These are phyloP conservation scores for Lasioglossum zephyrum DNA, from an alignment of 2,888 invertebrate species.

Conservation along the genomic window DNA sequence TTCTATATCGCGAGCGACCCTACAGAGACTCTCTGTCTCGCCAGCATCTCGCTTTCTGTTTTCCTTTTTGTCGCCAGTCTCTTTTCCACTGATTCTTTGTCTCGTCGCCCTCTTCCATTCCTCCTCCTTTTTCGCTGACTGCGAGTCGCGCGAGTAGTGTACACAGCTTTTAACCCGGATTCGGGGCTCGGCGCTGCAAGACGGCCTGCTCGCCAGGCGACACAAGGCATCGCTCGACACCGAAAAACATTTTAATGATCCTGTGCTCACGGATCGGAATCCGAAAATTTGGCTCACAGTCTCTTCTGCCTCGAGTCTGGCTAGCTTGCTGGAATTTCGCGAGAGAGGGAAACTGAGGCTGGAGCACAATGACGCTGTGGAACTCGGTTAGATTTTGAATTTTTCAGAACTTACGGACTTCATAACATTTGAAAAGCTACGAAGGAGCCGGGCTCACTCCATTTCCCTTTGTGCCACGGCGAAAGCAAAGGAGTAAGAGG, in stretches of 20 bases:
- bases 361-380: conserved; percentile 16
- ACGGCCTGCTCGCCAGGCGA: conserved; percentile 35
- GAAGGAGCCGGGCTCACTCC: conserved; percentile 24
- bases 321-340: not conserved
- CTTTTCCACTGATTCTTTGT: conserved; percentile 36
- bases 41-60: not conserved
- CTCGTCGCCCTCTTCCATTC: not conserved
- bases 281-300: conserved; percentile 18
- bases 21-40: not conserved
- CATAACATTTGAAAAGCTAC: conserved; percentile 53
- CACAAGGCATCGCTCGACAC: conserved; percentile 19
- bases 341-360: not conserved
- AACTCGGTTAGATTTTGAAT: conserved; percentile 54
- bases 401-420: conserved; percentile 48
- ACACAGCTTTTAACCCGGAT: conserved; percentile 74
- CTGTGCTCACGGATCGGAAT: conserved; percentile 7
- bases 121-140: conserved; percentile 4
- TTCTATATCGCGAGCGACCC: not conserved
- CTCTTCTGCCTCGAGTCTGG: not conserved
- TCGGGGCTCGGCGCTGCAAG: conserved; percentile 55
- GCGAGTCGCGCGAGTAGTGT: conserved; percentile 55
- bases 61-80: not conserved
- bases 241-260: not conserved
- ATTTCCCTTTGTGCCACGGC: conserved; percentile 44
- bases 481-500: conserved; percentile 28